Base-by-base conservation (phyloP, 2,113 vertebrate genomes). In the Osmerus mordax region DNA sequence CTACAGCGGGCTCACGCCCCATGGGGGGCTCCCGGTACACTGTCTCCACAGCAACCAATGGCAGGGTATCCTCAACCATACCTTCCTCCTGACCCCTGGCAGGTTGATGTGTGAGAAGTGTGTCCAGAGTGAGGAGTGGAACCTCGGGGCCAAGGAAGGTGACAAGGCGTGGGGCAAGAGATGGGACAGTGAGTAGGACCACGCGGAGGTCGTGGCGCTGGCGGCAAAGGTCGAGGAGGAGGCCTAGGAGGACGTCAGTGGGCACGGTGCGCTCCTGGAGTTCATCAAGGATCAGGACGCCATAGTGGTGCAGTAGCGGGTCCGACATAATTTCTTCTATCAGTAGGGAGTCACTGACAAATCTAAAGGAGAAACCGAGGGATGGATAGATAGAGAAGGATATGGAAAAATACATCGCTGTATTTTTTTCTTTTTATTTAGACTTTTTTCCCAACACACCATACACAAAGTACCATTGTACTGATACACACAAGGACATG, bases 241-340 rank as follows among this genome's bases (percentile, higher is more conserved):
- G 87, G 12, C 96, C 96, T 75, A 99, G 92, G 29, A 99, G 91
- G 13, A 93, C 91, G 3, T 98, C 97, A 0, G 94, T 96, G 79
- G 96, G 86, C 62, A 99, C 90, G 0, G 95, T 96, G 5, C 95
- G 93, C 82, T 98, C 95, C 90, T 98, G 96, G 0, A 79, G 89
- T 88, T 99, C 97, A 1, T 99, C 97, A 87, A 99, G 69, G 29
- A 99, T 91, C 74, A 99, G 87, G 1, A 97, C 86, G 0, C 92
- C 91, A 0, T 95, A 97, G 86, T 92, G 90, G 55, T 92, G 94
- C 72, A 95, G 88, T 80, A 96, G 91, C 0, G 93, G 94, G 72
- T 94, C 94, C 0, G 97, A 99, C 83, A 95, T 97, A 92, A 98
- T 92, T 78, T 99, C 97, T 71, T 95, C 92, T 62, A 99, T 86